Evolutionary conservation across 1,140 invertebrate species (phyloP).

Genomic region (Pseudomyrmex sp.): DNA sequence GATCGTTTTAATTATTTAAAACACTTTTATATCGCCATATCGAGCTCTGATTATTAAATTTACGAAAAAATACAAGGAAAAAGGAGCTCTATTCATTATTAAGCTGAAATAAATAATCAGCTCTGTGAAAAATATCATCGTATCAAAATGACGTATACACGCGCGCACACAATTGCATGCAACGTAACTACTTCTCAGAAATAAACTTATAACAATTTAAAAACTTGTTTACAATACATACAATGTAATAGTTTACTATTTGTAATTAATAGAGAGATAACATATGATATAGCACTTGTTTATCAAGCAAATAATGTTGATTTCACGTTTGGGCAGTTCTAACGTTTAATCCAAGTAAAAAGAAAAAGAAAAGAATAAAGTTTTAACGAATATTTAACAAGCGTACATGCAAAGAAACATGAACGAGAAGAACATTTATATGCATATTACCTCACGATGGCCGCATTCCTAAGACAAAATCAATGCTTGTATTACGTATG

Average conservation of each 20-base stretch:
- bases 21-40: not conserved
- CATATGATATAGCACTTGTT: not conserved
- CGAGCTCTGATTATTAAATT: not conserved
- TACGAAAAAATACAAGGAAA: not conserved
- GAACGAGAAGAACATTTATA: slow-evolving; percentile 67
- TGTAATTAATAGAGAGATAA: slow-evolving; percentile 12
- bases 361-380: slow-evolving; percentile 74
- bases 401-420: slow-evolving; percentile 79
- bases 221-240: slow-evolving; percentile 4
- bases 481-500: slow-evolving; percentile 76
- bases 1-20: not conserved
- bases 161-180: too few relatives aligned
- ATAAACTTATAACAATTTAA: not conserved
- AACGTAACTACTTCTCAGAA: too few relatives aligned
- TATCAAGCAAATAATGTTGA: slow-evolving; percentile 1
- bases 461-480: slow-evolving; percentile 86
- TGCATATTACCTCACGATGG: slow-evolving; percentile 86
- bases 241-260: not conserved
- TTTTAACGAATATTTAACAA: slow-evolving; percentile 68
- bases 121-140: slow-evolving; percentile 1
- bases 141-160: not conserved
- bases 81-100: not conserved
- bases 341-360: slow-evolving; percentile 20
- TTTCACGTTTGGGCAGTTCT: slow-evolving; percentile 10
- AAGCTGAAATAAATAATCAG: slow-evolving; percentile 34